Percentiles rank a stretch among this genome's conserved stretches.
Conservation (phyloP, 2,888 invertebrate species). For the Amphipoea lucens region DNA sequence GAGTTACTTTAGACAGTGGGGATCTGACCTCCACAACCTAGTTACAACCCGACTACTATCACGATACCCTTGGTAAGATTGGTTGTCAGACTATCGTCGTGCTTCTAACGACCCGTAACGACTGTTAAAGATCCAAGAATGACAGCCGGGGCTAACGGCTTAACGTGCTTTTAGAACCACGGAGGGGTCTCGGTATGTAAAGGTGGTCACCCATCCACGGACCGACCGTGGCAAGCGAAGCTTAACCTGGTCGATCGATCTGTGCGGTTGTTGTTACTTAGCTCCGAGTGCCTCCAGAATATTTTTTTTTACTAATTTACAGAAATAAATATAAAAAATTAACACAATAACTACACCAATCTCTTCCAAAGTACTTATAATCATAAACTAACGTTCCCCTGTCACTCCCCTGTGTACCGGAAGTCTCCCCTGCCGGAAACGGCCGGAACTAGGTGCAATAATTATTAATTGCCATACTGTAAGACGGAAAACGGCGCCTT, state of each 20-base stretch:
- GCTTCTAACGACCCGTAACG: not conserved
- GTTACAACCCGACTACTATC: too few species aligned
- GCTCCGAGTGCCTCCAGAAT: not conserved
- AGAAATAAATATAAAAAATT: slow-evolving; percentile 38
- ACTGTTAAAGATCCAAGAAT: too few species aligned
- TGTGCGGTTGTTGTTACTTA: not conserved
- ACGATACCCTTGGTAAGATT: not conserved
- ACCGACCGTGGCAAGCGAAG: not conserved
- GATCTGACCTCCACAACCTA: not conserved
- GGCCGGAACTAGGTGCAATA: slow-evolving; percentile 88
- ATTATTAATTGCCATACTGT: slow-evolving; percentile 87
- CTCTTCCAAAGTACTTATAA: slow-evolving; percentile 77
- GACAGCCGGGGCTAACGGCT: too few species aligned
- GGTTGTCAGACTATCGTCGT: not conserved
- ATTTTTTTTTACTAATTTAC: not conserved
- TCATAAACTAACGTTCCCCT: slow-evolving; percentile 72
- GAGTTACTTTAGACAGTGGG: too few species aligned
- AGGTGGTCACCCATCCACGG: not conserved
- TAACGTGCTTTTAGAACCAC: not conserved
- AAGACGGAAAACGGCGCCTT: slow-evolving; percentile 78
- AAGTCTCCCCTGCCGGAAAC: slow-evolving; percentile 81
- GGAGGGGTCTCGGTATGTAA: too few species aligned
- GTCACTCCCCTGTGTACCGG: slow-evolving; percentile 71
- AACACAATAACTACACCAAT: slow-evolving; percentile 61
- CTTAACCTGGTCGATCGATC: not conserved